Percentiles rank a stretch among this genome's conserved stretches.
phyloP scores from a whole-genome alignment of 2,888 invertebrate genomes.

The Metalampra italica region DNA sequence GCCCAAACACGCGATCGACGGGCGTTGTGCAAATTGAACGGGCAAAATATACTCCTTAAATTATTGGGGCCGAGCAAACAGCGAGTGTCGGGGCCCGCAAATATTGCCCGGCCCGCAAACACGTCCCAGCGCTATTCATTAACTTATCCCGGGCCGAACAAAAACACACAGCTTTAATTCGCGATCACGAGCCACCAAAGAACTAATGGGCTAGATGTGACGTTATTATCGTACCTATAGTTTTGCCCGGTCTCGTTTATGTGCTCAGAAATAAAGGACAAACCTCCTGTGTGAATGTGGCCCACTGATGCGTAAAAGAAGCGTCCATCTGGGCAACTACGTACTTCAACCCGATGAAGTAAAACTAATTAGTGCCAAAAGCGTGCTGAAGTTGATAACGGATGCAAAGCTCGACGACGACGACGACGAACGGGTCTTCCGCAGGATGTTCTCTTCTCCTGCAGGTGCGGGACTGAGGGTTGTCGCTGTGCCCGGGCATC shows the following conservation, averaged over 20 bases:
- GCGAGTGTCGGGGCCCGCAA: conserved; percentile 29
- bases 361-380: too few species aligned
- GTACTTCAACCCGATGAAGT: too few species aligned
- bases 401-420: too few species aligned
- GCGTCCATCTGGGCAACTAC: too few species aligned
- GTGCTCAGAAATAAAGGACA: too few species aligned
- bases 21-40: conserved; percentile 40
- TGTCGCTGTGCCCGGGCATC: too few species aligned
- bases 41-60: conserved; percentile 52
- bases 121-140: conserved; percentile 45
- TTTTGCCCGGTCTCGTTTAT: neutral
- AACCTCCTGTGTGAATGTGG: too few species aligned
- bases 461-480: too few species aligned
- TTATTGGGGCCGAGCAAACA: conserved; percentile 51
- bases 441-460: too few species aligned
- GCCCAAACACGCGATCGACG: conserved; percentile 32
- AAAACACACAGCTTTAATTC: conserved; percentile 44
- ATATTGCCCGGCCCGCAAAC: conserved; percentile 43
- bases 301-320: too few species aligned
- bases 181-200: conserved; percentile 20
- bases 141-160: conserved; percentile 38
- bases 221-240: neutral
- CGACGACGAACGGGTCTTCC: too few species aligned
- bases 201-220: neutral
- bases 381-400: too few species aligned